Conservation (phyloP, 2,797 vertebrate genomes). For the Pseudopleuronectes americanus region DNA sequence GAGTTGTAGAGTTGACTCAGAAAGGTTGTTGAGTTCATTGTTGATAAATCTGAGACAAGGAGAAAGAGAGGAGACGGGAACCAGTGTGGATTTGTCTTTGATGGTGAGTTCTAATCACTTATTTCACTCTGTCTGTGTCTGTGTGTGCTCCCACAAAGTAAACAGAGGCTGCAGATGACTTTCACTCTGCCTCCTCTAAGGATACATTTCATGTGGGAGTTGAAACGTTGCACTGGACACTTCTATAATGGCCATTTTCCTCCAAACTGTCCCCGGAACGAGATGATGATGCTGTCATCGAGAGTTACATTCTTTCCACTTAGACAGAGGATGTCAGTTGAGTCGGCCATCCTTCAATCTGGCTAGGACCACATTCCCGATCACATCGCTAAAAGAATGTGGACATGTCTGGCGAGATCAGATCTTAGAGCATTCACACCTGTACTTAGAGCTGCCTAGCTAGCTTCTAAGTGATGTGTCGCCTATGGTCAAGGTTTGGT, state of each 20-base stretch:
- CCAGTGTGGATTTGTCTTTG: constrained; percentile 41
- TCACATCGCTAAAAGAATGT: no score
- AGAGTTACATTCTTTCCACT: background rate
- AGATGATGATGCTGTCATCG: background rate
- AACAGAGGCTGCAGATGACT: constrained; percentile 14
- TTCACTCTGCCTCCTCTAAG: background rate
- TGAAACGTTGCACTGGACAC: constrained; percentile 1
- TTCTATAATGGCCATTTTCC: background rate
- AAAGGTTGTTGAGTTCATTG: constrained; percentile 5
- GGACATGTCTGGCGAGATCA: no score
- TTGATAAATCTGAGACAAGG: constrained; percentile 5
- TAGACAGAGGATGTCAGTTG: no score
- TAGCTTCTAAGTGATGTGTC: no score
- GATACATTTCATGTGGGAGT: background rate
- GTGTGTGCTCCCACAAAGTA: background rate
- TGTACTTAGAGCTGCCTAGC: no score
- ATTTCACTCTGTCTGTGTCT: background rate
- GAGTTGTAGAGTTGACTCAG: constrained; percentile 14
- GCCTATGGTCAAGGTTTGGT: no score
- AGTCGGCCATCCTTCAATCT: no score
- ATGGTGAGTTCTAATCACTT: constrained; percentile 54
- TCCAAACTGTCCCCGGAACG: background rate
- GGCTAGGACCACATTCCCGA: no score
- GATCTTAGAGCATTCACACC: no score
- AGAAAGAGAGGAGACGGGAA: background rate